These are phyloP conservation scores for Meteorus sp. DNA, from an alignment of 1,140 invertebrate species.

Conservation along the genomic window DNA sequence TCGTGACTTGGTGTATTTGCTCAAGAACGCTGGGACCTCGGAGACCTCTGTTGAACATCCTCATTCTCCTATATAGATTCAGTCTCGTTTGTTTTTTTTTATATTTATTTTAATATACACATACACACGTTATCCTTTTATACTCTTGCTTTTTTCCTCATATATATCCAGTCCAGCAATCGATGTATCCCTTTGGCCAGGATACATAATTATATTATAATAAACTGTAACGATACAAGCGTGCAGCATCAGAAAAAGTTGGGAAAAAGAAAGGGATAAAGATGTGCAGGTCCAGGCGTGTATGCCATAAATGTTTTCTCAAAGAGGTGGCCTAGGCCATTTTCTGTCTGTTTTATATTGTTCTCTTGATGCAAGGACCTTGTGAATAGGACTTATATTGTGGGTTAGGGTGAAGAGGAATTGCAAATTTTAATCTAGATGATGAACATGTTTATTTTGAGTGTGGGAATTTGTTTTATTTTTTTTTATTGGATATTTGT, in stretches of 20 bases:
- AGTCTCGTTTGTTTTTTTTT: no score
- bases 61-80: no score
- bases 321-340: constrained; percentile 16
- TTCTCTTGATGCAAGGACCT: no score
- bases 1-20: constrained; percentile 25
- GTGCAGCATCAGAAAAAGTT: constrained; percentile 13
- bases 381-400: no score
- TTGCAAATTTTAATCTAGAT: no score
- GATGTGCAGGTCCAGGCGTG: no score
- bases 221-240: constrained; percentile 57
- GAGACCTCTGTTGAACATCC: no score
- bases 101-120: no score
- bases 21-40: constrained; percentile 20
- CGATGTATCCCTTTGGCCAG: constrained; percentile 42
- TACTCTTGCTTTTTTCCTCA: constrained; percentile 8
- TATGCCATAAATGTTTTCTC: constrained; percentile 15
- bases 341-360: no score
- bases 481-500: not conserved
- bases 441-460: not conserved
- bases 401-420: no score
- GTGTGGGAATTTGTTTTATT: not conserved
- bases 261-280: no score
- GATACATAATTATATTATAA: constrained; percentile 61
- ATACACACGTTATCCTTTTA: no score
- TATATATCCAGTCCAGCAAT: constrained; percentile 20